Conservation (phyloP, 2,797 vertebrate species). For the Todus mexicanus region DNA sequence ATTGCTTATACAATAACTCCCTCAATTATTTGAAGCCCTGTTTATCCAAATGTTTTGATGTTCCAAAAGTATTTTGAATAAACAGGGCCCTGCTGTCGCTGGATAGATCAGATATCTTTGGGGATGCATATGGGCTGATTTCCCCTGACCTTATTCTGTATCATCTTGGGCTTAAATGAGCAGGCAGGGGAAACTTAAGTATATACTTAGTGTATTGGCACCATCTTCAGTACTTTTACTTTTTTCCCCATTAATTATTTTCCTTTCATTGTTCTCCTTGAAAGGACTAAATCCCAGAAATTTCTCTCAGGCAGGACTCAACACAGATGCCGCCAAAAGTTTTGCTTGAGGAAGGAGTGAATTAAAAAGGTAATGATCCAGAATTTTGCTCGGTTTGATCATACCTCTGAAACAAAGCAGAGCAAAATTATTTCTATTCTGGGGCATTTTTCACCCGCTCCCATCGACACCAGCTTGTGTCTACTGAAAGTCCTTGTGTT, state of each 20-base stretch:
- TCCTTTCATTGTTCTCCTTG: not conserved
- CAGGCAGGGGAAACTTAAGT: not conserved
- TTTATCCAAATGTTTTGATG: constrained; percentile 76
- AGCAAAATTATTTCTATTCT: not conserved
- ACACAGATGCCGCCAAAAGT: not conserved
- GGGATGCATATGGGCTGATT: constrained; percentile 33
- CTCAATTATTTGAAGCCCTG: constrained; percentile 70
- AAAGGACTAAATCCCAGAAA: not conserved
- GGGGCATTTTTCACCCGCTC: not conserved
- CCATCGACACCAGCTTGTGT: not conserved
- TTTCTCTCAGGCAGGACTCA: not conserved
- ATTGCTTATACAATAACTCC: constrained; percentile 71
- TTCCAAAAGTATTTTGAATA: constrained; percentile 68
- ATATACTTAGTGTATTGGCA: not conserved
- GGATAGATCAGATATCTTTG: constrained; percentile 31
- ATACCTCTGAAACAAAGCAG: not conserved
- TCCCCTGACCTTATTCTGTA: constrained; percentile 48
- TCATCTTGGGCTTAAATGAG: constrained; percentile 7
- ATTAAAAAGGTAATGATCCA: not conserved
- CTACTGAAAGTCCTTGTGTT: not conserved
- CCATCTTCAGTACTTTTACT: not conserved
- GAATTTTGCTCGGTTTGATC: not conserved
- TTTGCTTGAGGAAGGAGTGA: not conserved
- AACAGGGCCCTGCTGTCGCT: constrained; percentile 46
- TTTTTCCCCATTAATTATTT: not conserved